Base-by-base conservation (phyloP, 2,113 vertebrate genomes). In the Rhinopomastus cyanomelas region DNA sequence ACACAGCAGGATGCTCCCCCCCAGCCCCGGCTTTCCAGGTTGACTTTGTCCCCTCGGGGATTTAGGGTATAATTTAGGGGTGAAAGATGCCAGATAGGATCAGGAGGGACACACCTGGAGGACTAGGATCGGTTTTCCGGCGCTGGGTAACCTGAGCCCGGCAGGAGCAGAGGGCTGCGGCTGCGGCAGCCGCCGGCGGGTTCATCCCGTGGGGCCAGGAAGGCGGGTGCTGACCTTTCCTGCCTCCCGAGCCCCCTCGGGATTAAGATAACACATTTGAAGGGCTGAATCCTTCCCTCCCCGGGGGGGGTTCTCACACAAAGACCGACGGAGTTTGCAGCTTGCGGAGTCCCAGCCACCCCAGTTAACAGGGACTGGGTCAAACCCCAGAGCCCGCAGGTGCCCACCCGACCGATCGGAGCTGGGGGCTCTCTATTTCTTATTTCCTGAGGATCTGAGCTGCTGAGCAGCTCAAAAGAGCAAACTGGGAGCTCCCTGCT, bases 221-320 rank as follows among this genome's bases (percentile, higher is more conserved):
- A 89, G 80, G 71, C 62, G 5, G 55, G 69, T 7, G 6, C 84
- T 94, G 89, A 90, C 91, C 96, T 95, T 96, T 94, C 74, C 36
- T 37, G 69, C 92, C n/a, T 95, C 86, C 86, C 4, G 12, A 34
- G 61, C 75, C 91, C 81, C 55, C 89, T 91, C 26, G 36, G 94
- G 90, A 95, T 94, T 92, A 92, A 95, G 93, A 90, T 91, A 90
- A 94, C 92, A 88, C 56, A 81, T 92, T 92, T 95, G 27, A 90
- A 92, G 46, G 55, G 52, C 64, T 42, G 71, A 85, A 59, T 68
- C 78, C 59, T 85, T 7, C 72, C 92, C 57, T 88, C 3, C 3
- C 39, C 39, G 39, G 39, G 5, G 61, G 87, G 88, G 51, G 7
- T 81, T 94, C 74, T 29, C 61, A 75, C 74, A 94, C 88, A 88